Evolutionary conservation across 2,888 invertebrate genomes (phyloP), one percentile per base, ranked within the genome.

Genomic region (Caenorhabditis sp.): DNA sequence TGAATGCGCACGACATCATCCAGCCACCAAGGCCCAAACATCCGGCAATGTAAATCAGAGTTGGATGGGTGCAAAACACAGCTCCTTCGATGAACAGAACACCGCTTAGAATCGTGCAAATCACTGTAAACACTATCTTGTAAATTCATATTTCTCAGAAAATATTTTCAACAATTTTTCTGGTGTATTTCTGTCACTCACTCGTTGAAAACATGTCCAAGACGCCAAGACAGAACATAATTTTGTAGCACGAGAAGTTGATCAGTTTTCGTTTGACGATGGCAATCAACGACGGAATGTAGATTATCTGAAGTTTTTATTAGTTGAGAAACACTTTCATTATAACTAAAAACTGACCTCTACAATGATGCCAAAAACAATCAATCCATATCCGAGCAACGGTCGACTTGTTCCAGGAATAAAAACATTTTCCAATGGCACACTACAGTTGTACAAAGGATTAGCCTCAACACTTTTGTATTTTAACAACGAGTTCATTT

Each of bases 1-100:
- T 66, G 1, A 54, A 59, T 14, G 50, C 58, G 51, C 71, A 71
- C 0, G 71, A 62, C 59, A 55, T 60, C 19, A 62, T 59, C 71
- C 71, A 71, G 14, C 66, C 49, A 37, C 49, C 71, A 60, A 58
- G 19, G 24, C 60, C 69, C 10, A 68, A 14, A n/a, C 66, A 57
- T 5, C 77, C 77, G 50, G 73, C 60, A n/a, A 77, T 51, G 60
- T 77, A 74, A 55, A 77, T 74, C 36, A 77, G 70, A 6, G 64
- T 71, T 17, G 73, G 74, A 26, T 77, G 63, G 27, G 53, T 77
- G 60, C 77, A 77, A 31, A 66, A 77, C 5, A 77, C 77, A n/a
- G 77, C 73, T 57, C 77, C 77, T 36, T 69, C 59, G 6, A 77
- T 70, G 64, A 73, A 71, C 26, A 77, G 51, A 49, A 63, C 68